Evolutionary conservation across 1,140 invertebrate genomes (phyloP).

Genomic region (Magallana angulata): DNA sequence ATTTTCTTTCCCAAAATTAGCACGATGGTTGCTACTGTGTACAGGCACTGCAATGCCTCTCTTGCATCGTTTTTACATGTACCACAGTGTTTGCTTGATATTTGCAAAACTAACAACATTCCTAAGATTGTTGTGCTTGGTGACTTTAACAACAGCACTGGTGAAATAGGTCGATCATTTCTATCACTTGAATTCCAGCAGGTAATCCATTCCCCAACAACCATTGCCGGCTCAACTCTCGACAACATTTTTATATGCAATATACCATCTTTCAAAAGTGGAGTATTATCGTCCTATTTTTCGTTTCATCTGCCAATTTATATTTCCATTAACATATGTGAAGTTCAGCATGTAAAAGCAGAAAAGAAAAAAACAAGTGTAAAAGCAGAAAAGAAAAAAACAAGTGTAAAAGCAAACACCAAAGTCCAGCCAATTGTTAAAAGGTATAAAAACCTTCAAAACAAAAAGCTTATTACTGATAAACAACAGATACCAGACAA

Average conservation of each 20-base stretch:
- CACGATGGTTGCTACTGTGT: slow-evolving; percentile 4
- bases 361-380: not conserved
- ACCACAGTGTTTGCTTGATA: not conserved
- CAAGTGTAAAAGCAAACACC: not conserved
- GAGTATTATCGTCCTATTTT: slow-evolving; percentile 15
- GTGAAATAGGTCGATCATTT: not conserved
- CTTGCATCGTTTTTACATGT: not conserved
- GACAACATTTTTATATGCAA: slow-evolving; percentile 15
- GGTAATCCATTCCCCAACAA: slow-evolving; percentile 6
- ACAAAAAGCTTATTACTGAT: not conserved
- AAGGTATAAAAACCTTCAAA: not conserved
- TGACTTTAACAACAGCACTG: slow-evolving; percentile 16
- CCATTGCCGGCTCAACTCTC: not conserved
- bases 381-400: not conserved
- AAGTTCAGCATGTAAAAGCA: not conserved
- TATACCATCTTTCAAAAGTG: not conserved
- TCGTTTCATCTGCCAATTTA: slow-evolving; percentile 20
- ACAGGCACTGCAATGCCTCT: slow-evolving; percentile 22
- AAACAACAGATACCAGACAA: not conserved
- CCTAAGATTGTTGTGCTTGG: slow-evolving; percentile 6
- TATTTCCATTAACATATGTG: not conserved
- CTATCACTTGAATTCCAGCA: not conserved
- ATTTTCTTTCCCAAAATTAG: slow-evolving; percentile 10
- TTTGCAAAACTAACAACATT: slow-evolving; percentile 7
- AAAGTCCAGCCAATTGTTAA: not conserved